Percentiles rank a stretch among this genome's conserved stretches.
Conservation (phyloP, 2,888 invertebrate genomes). For the Temnothorax unifasciatus region DNA sequence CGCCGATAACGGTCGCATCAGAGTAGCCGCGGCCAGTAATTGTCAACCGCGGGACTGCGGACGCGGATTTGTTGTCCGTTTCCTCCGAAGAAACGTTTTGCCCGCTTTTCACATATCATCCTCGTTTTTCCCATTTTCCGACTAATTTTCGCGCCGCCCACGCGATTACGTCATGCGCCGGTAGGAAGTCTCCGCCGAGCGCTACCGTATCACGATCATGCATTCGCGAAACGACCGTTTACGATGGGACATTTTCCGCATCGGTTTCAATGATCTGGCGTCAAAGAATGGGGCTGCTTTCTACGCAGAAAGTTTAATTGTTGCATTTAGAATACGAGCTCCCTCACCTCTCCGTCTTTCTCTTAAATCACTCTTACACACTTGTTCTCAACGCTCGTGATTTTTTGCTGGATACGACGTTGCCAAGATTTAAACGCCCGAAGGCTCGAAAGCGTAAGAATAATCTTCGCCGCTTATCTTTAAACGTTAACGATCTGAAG, state of each 20-base stretch:
- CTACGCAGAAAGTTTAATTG: conserved; percentile 33
- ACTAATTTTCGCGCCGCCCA: conserved; percentile 7
- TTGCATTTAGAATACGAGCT: conserved; percentile 11
- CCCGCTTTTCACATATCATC: background rate
- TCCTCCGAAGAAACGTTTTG: background rate
- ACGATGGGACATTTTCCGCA: conserved; percentile 9
- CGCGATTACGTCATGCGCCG: background rate
- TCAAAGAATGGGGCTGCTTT: conserved; percentile 25
- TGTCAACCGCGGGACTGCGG: conserved; percentile 44
- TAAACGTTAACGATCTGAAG: background rate
- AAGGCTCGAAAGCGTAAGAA: background rate
- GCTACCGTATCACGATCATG: background rate
- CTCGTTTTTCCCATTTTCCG: conserved; percentile 5
- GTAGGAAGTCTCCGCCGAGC: background rate
- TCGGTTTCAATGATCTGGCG: conserved; percentile 41
- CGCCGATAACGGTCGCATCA: conserved; percentile 69
- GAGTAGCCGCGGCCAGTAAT: conserved; percentile 58
- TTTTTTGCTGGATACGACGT: background rate
- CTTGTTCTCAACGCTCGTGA: conserved; percentile 2
- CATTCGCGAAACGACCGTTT: conserved; percentile 49
- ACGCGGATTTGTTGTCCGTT: conserved; percentile 51
- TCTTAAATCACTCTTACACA: conserved; percentile 9
- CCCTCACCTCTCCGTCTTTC: background rate
- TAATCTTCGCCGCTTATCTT: background rate
- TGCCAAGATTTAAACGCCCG: background rate